Evolutionary conservation across 2,113 vertebrate species (phyloP), one percentile per base, ranked within the genome.

Genomic region (Rhagologus leucostigma): DNA sequence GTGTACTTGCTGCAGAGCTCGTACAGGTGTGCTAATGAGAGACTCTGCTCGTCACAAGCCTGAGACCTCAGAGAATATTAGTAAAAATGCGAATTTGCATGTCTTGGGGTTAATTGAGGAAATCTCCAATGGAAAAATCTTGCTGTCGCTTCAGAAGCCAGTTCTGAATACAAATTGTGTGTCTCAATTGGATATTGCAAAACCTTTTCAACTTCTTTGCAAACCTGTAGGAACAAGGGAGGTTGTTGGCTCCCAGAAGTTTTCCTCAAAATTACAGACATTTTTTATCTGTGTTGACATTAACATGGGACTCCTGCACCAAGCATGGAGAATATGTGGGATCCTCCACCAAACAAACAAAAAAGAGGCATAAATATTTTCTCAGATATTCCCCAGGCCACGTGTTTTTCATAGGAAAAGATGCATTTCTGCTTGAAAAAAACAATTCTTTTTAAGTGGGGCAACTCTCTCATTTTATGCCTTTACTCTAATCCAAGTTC

Each of bases 31-130:
- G 75, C 85, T 95, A 68, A 96, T 89, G 87, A 95, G 95, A 93
- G 82, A 29, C 82, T 91, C 50, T 21, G 88, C 93, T 93, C 92
- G 87, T 97, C 95, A 92, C 90, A 57, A 89, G 60, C 80, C 71
- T 27, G 56, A 96, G 88, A 92, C 92, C 92, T 88, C 67, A 68
- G 87, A 96, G 92, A 84, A 90, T 91, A 93, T 94, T 84, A 78
- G 87, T 56, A 90, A 96, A 96, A 96, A 92, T 81, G 90, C 95
- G 95, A 96, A 81, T 97, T 96, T 96, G 85, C 90, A 75, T 78
- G 93, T 84, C 90, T 92, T 97, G 95, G 95, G 95, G 90, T 96
- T 97, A 96, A 97, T 92, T 97, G 95, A 95, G 92, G 96, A 96
- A 95, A 93, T 96, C 92, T 96, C 92, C 1, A 2, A 84, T 75